phyloP scores from a whole-genome alignment of 2,113 vertebrate genomes.

The Nibea albiflora region DNA sequence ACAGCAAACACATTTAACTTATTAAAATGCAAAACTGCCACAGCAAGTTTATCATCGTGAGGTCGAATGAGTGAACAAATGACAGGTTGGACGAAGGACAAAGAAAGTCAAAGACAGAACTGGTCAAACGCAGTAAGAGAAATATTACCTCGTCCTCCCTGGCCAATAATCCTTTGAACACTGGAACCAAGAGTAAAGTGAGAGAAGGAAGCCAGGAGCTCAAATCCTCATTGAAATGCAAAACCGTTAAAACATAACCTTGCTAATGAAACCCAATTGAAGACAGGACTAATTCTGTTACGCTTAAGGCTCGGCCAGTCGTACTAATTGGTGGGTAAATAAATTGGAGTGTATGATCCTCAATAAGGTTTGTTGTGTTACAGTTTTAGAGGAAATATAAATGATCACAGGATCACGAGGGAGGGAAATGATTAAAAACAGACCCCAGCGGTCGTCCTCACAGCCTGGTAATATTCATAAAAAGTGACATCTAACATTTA shows the following conservation, averaged over 20 bases:
- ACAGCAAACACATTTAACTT: neutral
- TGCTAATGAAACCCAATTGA: constrained; percentile 24
- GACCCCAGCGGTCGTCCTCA: neutral
- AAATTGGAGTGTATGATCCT: neutral
- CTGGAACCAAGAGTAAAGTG: neutral
- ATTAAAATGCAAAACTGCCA: neutral
- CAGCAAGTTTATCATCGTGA: neutral
- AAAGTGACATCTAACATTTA: neutral
- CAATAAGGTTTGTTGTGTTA: too few species aligned
- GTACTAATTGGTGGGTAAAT: constrained; percentile 21
- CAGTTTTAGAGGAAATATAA: neutral
- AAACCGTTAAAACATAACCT: constrained; percentile 21
- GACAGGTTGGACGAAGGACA: neutral
- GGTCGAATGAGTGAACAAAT: neutral
- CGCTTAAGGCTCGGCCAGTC: neutral
- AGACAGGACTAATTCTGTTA: constrained; percentile 1
- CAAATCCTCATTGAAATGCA: constrained; percentile 40
- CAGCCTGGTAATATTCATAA: neutral
- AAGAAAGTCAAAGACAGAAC: neutral
- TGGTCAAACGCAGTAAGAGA: neutral
- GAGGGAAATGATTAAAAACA: neutral
- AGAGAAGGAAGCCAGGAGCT: constrained; percentile 24
- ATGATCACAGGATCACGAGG: neutral
- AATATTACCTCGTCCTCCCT: neutral
- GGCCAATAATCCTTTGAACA: constrained; percentile 32